These are phyloP conservation scores for Cyanoramphus novaezelandiae DNA, from an alignment of 2,113 vertebrate genomes.

Conservation along the genomic window DNA sequence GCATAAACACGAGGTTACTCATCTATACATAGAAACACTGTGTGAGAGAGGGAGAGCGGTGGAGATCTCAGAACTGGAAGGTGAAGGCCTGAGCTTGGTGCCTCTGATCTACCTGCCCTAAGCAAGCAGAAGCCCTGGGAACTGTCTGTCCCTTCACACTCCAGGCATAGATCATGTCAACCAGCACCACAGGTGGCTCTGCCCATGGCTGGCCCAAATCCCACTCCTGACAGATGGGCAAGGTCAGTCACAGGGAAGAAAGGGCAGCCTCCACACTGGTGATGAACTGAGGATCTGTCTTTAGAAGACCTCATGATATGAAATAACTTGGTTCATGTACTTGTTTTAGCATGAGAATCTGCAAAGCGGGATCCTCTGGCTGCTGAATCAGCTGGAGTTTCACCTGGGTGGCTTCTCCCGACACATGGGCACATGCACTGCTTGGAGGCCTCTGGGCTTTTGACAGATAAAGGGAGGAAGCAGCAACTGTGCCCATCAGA, in stretches of 20 bases:
- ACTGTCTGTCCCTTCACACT: neutral
- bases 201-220: neutral
- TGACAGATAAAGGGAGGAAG: accelerated
- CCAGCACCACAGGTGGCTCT: neutral
- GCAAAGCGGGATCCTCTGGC: neutral
- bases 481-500: neutral
- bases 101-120: neutral
- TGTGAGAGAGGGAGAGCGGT: neutral
- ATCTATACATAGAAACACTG: neutral
- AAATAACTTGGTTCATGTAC: neutral
- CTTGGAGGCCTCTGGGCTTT: neutral
- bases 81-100: neutral
- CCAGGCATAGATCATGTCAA: neutral
- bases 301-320: neutral
- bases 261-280: neutral
- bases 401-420: neutral
- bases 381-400: neutral
- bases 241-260: neutral
- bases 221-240: neutral
- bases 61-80: neutral
- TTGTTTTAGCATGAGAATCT: neutral
- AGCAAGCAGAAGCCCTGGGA: neutral
- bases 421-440: neutral
- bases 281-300: neutral
- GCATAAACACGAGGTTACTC: neutral